Percentiles rank a stretch among this genome's conserved stretches.
Conservation (phyloP, 2,113 vertebrate species). For the Tragelaphus imberbis region DNA sequence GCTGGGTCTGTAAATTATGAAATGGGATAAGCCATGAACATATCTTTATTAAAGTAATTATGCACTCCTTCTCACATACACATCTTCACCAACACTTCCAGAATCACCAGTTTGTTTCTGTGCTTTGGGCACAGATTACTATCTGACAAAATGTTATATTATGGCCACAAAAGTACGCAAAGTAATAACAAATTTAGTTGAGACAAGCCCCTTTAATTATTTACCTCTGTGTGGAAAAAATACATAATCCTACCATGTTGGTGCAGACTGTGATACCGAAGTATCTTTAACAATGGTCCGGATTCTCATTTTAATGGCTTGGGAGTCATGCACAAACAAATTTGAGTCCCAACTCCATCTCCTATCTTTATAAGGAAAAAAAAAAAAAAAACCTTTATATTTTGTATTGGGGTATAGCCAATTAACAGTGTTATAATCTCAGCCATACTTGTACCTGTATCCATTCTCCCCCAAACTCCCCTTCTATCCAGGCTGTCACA, state of each 20-base stretch:
- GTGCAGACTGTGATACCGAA: neutral
- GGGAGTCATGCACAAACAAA: neutral
- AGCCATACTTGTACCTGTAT: neutral
- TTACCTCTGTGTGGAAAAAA: neutral
- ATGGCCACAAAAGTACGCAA: neutral
- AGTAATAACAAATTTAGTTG: neutral
- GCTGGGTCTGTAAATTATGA: constrained; percentile 35
- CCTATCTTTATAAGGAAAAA: neutral
- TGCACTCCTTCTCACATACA: neutral
- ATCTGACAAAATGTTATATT: neutral
- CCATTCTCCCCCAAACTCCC: neutral
- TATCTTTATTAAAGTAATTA: constrained; percentile 47
- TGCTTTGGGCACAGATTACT: neutral
- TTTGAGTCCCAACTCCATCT: neutral
- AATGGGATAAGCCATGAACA: constrained; percentile 21
- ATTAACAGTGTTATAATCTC: neutral
- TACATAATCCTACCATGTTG: neutral
- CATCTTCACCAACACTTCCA: neutral
- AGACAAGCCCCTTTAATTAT: neutral
- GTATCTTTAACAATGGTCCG: neutral
- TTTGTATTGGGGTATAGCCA: neutral
- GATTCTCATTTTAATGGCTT: neutral
- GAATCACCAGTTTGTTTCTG: constrained; percentile 8
- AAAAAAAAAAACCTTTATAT: neutral
- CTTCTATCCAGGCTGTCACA: neutral